A percentile compares a stretch with the other conserved stretches of the same genome.
Evolutionary conservation across 2,113 vertebrate genomes (phyloP).

Genomic region (Balaeniceps rex): DNA sequence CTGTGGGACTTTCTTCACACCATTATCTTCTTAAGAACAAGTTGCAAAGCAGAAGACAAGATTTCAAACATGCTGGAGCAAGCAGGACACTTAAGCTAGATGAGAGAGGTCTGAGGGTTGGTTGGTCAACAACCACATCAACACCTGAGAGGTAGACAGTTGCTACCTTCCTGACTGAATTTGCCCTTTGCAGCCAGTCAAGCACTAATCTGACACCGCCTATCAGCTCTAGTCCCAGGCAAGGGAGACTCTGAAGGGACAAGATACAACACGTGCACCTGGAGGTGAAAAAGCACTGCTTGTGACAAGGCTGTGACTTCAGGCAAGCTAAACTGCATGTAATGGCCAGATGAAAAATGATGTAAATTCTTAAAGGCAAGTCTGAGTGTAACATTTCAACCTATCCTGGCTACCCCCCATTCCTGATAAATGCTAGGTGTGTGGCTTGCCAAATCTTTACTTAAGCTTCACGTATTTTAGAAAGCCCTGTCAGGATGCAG

Average conservation of each 20-base stretch:
- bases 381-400: background rate
- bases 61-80: background rate
- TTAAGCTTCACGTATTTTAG: background rate
- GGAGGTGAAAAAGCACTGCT: background rate
- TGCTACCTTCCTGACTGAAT: background rate
- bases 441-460: background rate
- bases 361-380: slow-evolving; percentile 6
- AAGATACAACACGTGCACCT: background rate
- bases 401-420: background rate
- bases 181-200: background rate
- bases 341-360: background rate
- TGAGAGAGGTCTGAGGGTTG: background rate
- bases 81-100: background rate
- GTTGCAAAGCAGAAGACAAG: background rate
- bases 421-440: background rate
- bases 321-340: slow-evolving; percentile 14
- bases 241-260: background rate
- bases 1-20: background rate
- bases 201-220: background rate
- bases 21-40: background rate
- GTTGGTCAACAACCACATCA: background rate
- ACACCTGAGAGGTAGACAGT: background rate
- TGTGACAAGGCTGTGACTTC: background rate
- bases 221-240: background rate
- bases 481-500: background rate